These are phyloP conservation scores for Mormyrus lacerda DNA, from an alignment of 2,113 vertebrate genomes.

Conservation along the genomic window DNA sequence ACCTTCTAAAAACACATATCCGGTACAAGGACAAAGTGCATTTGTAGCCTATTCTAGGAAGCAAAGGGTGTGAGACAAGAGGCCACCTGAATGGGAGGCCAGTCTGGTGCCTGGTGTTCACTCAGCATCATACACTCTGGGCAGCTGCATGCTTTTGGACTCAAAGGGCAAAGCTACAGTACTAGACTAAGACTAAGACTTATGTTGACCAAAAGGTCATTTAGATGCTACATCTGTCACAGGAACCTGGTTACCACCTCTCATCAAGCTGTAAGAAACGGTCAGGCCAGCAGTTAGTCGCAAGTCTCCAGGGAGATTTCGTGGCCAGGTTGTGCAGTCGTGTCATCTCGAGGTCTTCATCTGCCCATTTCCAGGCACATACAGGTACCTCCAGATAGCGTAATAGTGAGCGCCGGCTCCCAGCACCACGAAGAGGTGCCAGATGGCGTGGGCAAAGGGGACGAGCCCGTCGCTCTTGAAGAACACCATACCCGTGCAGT, in stretches of 20 bases:
- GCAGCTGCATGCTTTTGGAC: not conserved
- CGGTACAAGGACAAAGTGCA: not conserved
- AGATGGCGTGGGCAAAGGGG: slow-evolving; percentile 92
- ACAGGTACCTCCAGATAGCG: slow-evolving; percentile 89
- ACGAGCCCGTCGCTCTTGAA: slow-evolving; percentile 89
- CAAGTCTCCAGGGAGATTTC: not conserved
- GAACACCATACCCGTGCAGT: slow-evolving; percentile 79
- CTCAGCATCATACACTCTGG: not conserved
- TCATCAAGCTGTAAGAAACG: not conserved
- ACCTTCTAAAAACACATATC: not conserved
- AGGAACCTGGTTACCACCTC: not conserved
- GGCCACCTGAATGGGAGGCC: not conserved
- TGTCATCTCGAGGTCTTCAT: slow-evolving; percentile 58
- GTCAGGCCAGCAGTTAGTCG: not conserved
- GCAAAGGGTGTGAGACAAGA: not conserved
- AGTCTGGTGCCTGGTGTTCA: not conserved
- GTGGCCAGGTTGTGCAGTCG: not conserved
- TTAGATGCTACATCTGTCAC: not conserved
- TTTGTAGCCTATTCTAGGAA: not conserved
- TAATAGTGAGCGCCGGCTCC: slow-evolving; percentile 85
- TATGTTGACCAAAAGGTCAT: slow-evolving; percentile 13
- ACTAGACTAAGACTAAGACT: slow-evolving; percentile 7
- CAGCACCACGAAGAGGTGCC: slow-evolving; percentile 85
- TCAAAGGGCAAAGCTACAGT: not conserved
- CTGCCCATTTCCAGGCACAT: slow-evolving; percentile 50